Evolutionary conservation across 2,797 vertebrate species (phyloP).

Genomic region (Phataginus tetradactyla): DNA sequence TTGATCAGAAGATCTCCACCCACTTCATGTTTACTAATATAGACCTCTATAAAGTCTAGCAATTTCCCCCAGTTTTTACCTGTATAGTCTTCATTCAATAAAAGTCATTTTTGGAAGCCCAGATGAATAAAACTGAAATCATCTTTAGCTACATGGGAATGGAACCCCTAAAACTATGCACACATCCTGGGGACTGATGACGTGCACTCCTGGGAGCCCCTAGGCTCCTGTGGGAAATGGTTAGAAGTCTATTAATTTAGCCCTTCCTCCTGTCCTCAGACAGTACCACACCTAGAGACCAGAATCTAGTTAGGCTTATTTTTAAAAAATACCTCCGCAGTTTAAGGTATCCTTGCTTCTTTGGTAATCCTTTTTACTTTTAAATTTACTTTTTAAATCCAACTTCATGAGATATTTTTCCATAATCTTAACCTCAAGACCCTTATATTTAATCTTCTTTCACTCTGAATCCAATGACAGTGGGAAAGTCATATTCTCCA

Average conservation of each 20-base stretch:
- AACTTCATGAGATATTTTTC: neutral
- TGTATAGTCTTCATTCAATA: neutral
- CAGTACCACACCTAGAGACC: neutral
- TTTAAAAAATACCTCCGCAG: neutral
- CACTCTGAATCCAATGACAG: neutral
- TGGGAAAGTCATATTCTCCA: neutral
- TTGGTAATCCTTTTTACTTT: neutral
- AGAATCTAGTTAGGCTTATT: neutral
- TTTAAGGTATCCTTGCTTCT: neutral
- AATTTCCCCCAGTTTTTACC: neutral
- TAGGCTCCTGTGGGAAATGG: neutral
- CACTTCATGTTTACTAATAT: neutral
- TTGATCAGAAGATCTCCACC: neutral
- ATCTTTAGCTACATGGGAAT: neutral
- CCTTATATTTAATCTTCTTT: neutral
- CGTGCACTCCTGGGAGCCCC: neutral
- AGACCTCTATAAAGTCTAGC: neutral
- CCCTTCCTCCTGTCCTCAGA: neutral
- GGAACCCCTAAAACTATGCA: neutral
- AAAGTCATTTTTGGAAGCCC: neutral
- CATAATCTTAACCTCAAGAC: neutral
- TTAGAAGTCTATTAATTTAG: neutral
- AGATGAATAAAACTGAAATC: neutral
- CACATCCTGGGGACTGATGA: too few species aligned
- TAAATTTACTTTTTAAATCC: neutral